These are phyloP conservation scores for Peromyscus maniculatus DNA, from an alignment of 2,113 vertebrate species.

Conservation along the genomic window DNA sequence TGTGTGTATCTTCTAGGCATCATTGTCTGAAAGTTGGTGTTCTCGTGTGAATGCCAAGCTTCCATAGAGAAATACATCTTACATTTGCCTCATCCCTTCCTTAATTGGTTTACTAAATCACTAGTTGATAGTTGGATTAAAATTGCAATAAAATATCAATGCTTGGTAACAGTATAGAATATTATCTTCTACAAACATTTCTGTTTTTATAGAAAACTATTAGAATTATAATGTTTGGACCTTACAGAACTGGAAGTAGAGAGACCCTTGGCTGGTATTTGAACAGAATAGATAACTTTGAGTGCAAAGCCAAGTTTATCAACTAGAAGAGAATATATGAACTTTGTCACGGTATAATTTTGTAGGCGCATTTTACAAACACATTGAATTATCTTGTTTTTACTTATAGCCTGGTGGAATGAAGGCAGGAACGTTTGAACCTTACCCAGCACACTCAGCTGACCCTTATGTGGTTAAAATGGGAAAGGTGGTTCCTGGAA, in stretches of 20 bases:
- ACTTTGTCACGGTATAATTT: slow-evolving; percentile 6
- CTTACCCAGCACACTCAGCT: slow-evolving; percentile 89
- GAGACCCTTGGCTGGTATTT: slow-evolving; percentile 60
- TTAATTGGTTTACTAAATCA: neutral
- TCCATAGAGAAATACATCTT: neutral
- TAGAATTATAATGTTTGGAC: neutral
- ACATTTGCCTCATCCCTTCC: neutral
- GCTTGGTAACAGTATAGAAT: neutral
- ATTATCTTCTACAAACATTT: neutral
- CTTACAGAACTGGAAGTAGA: neutral
- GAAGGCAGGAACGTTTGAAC: slow-evolving; percentile 93
- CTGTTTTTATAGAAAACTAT: slow-evolving; percentile 9
- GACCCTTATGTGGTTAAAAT: slow-evolving; percentile 84
- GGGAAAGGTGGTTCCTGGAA: slow-evolving; percentile 56
- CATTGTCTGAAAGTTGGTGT: neutral
- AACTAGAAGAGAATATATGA: neutral
- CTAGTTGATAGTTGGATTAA: neutral
- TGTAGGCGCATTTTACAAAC: neutral
- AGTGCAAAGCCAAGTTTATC: slow-evolving; percentile 31
- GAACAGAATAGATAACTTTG: slow-evolving; percentile 9
- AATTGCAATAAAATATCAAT: neutral
- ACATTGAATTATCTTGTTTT: slow-evolving; percentile 16
- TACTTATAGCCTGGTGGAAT: slow-evolving; percentile 88
- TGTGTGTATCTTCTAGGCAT: neutral
- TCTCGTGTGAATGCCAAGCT: neutral